Base-by-base conservation (phyloP, 2,113 vertebrate genomes). In the human (Homo sapiens) region DNA sequence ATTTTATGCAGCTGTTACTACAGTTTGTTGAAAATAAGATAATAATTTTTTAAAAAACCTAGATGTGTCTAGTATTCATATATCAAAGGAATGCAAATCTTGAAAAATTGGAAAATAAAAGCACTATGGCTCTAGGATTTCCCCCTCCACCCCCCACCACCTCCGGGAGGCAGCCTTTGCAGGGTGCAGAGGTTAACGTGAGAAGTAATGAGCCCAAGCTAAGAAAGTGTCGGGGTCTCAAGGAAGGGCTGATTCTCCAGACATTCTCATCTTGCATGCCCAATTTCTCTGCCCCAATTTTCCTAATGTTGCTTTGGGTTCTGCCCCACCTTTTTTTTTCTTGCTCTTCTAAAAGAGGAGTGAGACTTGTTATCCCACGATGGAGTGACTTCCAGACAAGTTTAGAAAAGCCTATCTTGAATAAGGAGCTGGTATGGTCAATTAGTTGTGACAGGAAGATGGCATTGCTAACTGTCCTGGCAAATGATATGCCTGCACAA, bases 191-290 rank as follows among this genome's bases (percentile, higher is more conserved):
- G 13, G 8, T n/a, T 38, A 38, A 55, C 17, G 27, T 2, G 2
- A 9, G 11, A 43, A 40, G 10, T 0, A 20, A 17, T 0, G 12
- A 92, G 38, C 12, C 12, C 30, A 38, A n/a, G 25, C 57, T 45
- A 66, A 92, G 82, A 8, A 55, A 32, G 10, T 3, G 32, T 14
- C 0, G 0, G 10, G 2, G 20, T 7, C 14, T 50, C 0, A 1
- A 48, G 78, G 61, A 43, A 12, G 32, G 30, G 7, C 32, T 2
- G 20, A 13, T 1, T 2, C 2, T 18, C 20, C 57, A 61, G 40
- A 38, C n/a, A 3, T 13, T 45, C 48, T 89, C 59, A 13, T 8
- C 13, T 27, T n/a, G 55, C 45, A 2, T 48, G 45, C 14, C 75
- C 23, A 12, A 6, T 23, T 9, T 59, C 75, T 55, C 40, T n/a